Evolutionary conservation across 2,113 vertebrate species (phyloP).

Genomic region (Platycercus adscitus): DNA sequence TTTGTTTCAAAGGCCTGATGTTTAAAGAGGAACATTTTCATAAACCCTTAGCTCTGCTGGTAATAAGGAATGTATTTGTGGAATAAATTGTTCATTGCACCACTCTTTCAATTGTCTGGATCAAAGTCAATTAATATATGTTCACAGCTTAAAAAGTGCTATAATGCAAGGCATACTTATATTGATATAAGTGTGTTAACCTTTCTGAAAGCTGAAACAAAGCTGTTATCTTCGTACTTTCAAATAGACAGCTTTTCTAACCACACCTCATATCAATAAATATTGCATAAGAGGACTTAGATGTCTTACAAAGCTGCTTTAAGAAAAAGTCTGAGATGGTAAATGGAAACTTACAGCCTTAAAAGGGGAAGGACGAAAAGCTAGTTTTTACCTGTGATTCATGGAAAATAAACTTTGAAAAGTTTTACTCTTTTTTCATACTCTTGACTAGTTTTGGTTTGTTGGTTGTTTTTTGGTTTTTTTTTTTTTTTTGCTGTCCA

Average conservation of each 20-base stretch:
- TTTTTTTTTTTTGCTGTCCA: background rate
- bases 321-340: background rate
- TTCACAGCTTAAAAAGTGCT: background rate
- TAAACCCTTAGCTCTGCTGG: background rate
- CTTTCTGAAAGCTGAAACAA: constrained; percentile 1
- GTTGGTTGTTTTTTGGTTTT: too few relatives aligned
- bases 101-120: background rate
- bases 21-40: background rate
- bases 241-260: background rate
- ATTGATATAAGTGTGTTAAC: constrained; percentile 18
- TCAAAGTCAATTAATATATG: constrained; percentile 46
- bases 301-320: background rate
- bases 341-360: background rate
- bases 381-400: background rate
- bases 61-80: constrained; percentile 10
- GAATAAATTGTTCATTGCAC: background rate
- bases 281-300: background rate
- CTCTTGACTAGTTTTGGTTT: background rate
- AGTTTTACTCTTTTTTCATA: background rate
- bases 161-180: background rate
- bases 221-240: background rate
- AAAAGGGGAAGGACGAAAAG: background rate
- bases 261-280: background rate
- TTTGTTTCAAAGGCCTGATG: constrained; percentile 13
- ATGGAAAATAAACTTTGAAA: background rate